These are phyloP conservation scores for Aphidius gifuensis DNA, from an alignment of 1,140 invertebrate species.

Conservation along the genomic window DNA sequence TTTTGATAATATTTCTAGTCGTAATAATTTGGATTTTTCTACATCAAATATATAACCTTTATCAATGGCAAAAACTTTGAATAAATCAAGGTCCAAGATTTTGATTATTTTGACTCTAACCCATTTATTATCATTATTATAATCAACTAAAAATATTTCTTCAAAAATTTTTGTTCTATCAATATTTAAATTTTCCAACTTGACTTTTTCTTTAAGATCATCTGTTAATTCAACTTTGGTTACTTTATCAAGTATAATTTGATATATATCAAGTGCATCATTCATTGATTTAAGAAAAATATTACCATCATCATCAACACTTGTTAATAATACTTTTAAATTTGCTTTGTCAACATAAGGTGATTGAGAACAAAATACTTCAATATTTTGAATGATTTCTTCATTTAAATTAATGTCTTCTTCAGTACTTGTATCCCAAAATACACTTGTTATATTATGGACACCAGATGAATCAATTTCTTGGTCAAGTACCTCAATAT, in stretches of 20 bases:
- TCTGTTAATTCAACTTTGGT: conserved; percentile 31
- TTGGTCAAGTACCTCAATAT: conserved; percentile 23
- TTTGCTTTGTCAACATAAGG: conserved; percentile 33
- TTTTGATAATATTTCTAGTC: conserved; percentile 41
- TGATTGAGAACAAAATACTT: background rate
- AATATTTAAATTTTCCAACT: conserved; percentile 25
- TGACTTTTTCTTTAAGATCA: conserved; percentile 28
- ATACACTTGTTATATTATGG: conserved; percentile 21
- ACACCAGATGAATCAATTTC: conserved; percentile 19
- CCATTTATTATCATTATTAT: conserved; percentile 37
- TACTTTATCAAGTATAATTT: conserved; percentile 36
- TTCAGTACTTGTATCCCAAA: conserved; percentile 34
- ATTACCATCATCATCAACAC: conserved; percentile 48
- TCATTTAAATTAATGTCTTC: conserved; percentile 42
- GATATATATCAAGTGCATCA: conserved; percentile 41
- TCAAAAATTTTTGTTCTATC: conserved; percentile 21
- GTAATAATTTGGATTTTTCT: conserved; percentile 34
- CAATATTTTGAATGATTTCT: conserved; percentile 23
- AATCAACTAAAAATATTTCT: conserved; percentile 47
- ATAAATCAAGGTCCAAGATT: conserved; percentile 36
- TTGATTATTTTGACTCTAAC: conserved; percentile 32
- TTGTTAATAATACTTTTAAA: conserved; percentile 48
- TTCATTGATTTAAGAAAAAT: conserved; percentile 53
- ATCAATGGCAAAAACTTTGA: conserved; percentile 49
- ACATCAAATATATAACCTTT: conserved; percentile 47